A percentile compares a stretch with the other conserved stretches of the same genome.
These are phyloP conservation scores for Anhinga anhinga DNA, from an alignment of 2,113 vertebrate genomes.

Conservation along the genomic window DNA sequence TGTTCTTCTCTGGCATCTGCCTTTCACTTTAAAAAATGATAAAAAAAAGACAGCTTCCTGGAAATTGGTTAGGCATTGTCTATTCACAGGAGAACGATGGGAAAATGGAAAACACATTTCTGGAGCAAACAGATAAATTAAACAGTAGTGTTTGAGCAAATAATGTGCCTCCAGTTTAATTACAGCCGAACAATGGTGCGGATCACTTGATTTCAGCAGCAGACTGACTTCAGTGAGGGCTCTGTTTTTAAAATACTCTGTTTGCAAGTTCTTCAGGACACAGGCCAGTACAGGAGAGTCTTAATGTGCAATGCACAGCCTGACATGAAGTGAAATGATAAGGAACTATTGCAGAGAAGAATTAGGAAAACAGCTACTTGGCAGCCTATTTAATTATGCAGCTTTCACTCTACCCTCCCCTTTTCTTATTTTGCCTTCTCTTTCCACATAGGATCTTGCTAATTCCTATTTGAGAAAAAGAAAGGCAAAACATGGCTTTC, in stretches of 20 bases:
- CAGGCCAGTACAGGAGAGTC: not conserved
- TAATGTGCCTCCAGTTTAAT: conserved; percentile 45
- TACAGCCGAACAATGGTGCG: conserved; percentile 18
- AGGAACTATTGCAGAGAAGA: not conserved
- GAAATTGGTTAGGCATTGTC: conserved; percentile 34
- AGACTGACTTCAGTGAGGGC: not conserved
- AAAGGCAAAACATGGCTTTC: not conserved
- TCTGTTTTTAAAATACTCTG: not conserved
- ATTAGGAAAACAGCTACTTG: not conserved
- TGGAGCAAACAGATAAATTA: conserved; percentile 61
- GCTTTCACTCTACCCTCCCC: not conserved
- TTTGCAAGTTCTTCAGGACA: not conserved
- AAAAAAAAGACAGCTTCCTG: not conserved
- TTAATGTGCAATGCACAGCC: not conserved
- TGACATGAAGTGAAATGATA: not conserved
- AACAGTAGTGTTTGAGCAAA: conserved; percentile 34
- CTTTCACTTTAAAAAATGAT: conserved; percentile 12
- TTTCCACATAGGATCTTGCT: not conserved
- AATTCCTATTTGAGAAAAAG: not conserved
- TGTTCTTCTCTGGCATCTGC: not conserved
- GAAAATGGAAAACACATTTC: conserved; percentile 32
- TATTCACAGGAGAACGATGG: not conserved
- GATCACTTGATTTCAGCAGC: not conserved
- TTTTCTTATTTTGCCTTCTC: not conserved
- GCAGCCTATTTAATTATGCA: not conserved